A percentile compares a stretch with the other conserved stretches of the same genome.
These are phyloP conservation scores for Trichopoda pennipes DNA, from an alignment of 2,888 invertebrate genomes.

Conservation along the genomic window DNA sequence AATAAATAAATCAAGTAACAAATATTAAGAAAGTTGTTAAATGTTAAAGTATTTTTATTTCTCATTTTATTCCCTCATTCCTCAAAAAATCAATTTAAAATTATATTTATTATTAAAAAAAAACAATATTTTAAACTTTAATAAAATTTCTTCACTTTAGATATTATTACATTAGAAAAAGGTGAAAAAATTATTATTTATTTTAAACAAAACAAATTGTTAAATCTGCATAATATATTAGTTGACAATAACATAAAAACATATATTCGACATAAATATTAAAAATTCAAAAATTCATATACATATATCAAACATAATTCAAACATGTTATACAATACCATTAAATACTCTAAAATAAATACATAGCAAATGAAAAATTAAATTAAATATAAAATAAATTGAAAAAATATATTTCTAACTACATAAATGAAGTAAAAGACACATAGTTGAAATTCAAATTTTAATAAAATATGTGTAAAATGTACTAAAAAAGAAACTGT, in stretches of 20 bases:
- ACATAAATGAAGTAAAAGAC: constrained; percentile 28
- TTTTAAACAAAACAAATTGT: constrained; percentile 52
- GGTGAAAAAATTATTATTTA: neutral
- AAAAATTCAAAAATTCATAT: neutral
- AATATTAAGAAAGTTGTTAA: constrained; percentile 59
- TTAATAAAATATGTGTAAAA: too few relatives aligned
- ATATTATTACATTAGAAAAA: too few relatives aligned
- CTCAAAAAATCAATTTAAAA: neutral
- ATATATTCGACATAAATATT: constrained; percentile 42
- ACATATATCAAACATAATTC: constrained; percentile 16
- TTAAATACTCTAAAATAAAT: neutral
- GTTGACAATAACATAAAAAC: constrained; percentile 67
- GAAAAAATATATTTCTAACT: neutral
- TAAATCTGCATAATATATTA: constrained; percentile 61
- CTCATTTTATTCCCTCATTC: constrained; percentile 12
- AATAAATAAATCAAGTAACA: constrained; percentile 3
- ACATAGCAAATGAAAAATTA: neutral
- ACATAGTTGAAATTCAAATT: neutral
- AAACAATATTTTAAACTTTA: neutral
- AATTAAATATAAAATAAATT: neutral
- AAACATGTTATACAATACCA: neutral
- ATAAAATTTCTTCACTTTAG: neutral
- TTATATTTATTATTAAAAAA: neutral
- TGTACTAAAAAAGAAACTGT: neutral
- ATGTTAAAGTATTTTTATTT: constrained; percentile 53